Base-by-base conservation (phyloP, 1,140 invertebrate genomes). In the Drosophila nikananu region DNA sequence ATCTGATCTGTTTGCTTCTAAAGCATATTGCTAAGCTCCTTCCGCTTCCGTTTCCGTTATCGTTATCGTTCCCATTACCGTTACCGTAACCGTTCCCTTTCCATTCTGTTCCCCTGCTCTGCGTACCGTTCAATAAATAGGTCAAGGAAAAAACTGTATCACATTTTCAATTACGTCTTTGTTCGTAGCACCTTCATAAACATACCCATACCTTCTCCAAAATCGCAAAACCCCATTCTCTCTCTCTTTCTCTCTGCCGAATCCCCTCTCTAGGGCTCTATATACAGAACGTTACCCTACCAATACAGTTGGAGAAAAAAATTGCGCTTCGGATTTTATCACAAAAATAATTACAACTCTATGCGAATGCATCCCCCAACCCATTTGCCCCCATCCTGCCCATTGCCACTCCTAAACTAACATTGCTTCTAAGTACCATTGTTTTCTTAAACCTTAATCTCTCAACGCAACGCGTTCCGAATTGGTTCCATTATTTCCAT, bases 91-190 rank as follows among this genome's bases (percentile, higher is more conserved):
- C 30, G 10, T n/a, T 66, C 17, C 30, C 5, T 46, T 35, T 19
- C 57, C 39, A 39, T 42, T 62, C 44, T 30, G 13, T 59, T 57
- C 44, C 62, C 32, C 73, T 52, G 48, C 46, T 42, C 39, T 52
- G 51, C 80, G 70, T 76, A 65, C 73, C 61, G 60, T 64, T 78
- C 68, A 89, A 84, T 87, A 89, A 89, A 87, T 89, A 87, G 81
- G 80, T 81, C 89, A 89, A 87, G 81, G 86, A 87, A 87, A 89
- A 90, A 90, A 89, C 83, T 86, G 87, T 92, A 92, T 92, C 91
- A 92, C 91, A 92, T 92, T 92, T 91, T 84, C 89, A 90, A 89
- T 92, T 92, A 92, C 91, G 86, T 91, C 91, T 92, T 92, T 92
- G 91, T 92, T 91, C 83, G 80, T 92, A 92, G 91, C 91, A 92